Evolutionary conservation across 2,888 invertebrate species (phyloP).

Genomic region (Aproaerema taeniolella): DNA sequence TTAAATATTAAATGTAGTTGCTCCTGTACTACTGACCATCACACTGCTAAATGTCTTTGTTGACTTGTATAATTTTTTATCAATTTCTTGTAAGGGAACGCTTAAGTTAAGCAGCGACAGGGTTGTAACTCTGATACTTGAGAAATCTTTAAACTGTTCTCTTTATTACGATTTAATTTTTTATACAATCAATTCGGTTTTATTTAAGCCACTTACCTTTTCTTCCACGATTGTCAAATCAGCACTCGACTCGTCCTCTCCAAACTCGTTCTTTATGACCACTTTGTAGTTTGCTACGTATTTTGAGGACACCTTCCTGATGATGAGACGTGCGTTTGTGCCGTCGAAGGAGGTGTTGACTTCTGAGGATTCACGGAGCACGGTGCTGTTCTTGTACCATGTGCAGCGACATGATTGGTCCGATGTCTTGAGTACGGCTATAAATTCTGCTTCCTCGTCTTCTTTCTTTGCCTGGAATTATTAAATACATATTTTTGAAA

Average conservation of each 20-base stretch:
- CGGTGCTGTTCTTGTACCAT: conserved; percentile 90
- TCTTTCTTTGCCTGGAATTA: conserved; percentile 59
- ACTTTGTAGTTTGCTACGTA: conserved; percentile 90
- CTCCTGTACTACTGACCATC: too few species aligned
- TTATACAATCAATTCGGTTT: too few species aligned
- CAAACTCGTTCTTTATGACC: conserved; percentile 93
- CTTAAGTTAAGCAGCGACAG: too few species aligned
- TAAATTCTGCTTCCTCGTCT: conserved; percentile 85
- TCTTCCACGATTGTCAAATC: conserved; percentile 86
- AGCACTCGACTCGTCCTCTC: conserved; percentile 92
- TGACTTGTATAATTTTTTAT: too few species aligned
- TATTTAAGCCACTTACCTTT: too few species aligned
- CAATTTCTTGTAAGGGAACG: too few species aligned
- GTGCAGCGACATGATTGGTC: conserved; percentile 89
- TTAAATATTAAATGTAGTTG: too few species aligned
- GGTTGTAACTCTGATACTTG: too few species aligned
- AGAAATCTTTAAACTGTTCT: too few species aligned
- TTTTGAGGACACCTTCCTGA: conserved; percentile 86
- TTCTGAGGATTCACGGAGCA: conserved; percentile 87
- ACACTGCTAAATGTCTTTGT: too few species aligned
- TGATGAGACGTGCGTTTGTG: conserved; percentile 85
- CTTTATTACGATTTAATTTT: too few species aligned
- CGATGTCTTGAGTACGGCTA: conserved; percentile 83
- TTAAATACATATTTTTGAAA: background rate
- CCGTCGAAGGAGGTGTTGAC: conserved; percentile 90